A percentile compares a stretch with the other conserved stretches of the same genome.
These are phyloP conservation scores for Cantharis nigra DNA, from an alignment of 2,888 invertebrate genomes.

Conservation along the genomic window DNA sequence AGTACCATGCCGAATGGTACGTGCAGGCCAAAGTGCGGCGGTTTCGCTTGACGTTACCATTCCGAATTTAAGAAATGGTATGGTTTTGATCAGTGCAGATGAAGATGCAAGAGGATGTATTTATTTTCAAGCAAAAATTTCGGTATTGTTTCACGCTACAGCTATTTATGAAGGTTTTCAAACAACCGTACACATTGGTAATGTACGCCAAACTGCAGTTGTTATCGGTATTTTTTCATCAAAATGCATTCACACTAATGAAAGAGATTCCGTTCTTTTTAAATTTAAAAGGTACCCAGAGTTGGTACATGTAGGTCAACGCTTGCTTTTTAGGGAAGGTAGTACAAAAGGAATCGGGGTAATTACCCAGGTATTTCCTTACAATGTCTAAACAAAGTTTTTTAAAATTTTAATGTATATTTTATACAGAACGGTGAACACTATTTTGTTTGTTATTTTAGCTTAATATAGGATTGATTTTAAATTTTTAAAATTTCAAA, in stretches of 20 bases:
- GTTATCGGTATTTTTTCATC: conserved; percentile 75
- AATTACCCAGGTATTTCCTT: conserved; percentile 75
- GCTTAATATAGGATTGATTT: neutral
- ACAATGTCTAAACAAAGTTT: neutral
- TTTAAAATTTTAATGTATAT: neutral
- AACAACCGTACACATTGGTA: conserved; percentile 94
- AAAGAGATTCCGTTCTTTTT: conserved; percentile 85
- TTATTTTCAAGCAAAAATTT: conserved; percentile 78
- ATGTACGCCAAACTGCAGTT: conserved; percentile 93
- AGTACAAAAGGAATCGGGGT: conserved; percentile 85
- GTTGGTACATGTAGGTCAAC: conserved; percentile 77
- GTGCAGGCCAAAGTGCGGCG: conserved; percentile 90
- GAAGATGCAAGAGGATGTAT: conserved; percentile 51
- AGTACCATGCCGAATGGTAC: conserved; percentile 84
- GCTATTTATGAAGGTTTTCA: conserved; percentile 84
- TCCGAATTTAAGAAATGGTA: conserved; percentile 75
- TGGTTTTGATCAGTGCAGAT: conserved; percentile 73
- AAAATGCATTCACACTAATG: conserved; percentile 76
- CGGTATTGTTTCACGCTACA: conserved; percentile 86
- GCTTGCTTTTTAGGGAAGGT: conserved; percentile 83
- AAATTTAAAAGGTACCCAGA: conserved; percentile 89
- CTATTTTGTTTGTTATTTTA: neutral
- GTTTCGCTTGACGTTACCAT: conserved; percentile 69
- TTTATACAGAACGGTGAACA: neutral
- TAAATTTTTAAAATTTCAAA: neutral